Percentiles rank a stretch among this genome's conserved stretches.
These are phyloP conservation scores for Thamnophis sirtalis DNA, from an alignment of 2,113 vertebrate species.

Conservation along the genomic window DNA sequence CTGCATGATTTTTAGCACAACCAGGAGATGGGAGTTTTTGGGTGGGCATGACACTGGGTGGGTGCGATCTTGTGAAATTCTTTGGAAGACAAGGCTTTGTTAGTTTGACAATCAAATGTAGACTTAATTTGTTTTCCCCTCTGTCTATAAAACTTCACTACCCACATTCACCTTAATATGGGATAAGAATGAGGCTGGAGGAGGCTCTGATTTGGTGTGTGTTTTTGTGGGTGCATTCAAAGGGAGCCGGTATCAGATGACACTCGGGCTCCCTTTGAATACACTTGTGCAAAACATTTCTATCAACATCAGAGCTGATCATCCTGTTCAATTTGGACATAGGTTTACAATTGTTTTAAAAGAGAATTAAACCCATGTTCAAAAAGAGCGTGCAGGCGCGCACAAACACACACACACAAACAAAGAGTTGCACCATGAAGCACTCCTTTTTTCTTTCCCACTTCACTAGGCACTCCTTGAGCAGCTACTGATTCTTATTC, in stretches of 20 bases:
- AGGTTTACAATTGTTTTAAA: background rate
- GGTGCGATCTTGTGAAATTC: background rate
- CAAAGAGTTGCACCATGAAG: background rate
- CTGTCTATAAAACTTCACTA: background rate
- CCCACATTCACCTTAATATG: background rate
- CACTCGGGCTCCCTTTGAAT: background rate
- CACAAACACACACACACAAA: too few species aligned
- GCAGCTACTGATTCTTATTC: background rate
- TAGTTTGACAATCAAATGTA: background rate
- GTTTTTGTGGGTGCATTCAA: background rate
- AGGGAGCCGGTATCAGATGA: background rate
- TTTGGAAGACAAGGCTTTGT: background rate
- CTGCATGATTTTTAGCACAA: background rate
- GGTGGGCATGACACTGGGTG: background rate
- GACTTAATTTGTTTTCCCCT: background rate
- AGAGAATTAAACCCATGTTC: background rate
- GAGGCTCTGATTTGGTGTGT: background rate
- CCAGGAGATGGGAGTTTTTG: background rate
- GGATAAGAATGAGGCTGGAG: background rate
- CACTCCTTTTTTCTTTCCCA: background rate
- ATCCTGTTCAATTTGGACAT: background rate
- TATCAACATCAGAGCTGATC: background rate
- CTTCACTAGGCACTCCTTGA: background rate
- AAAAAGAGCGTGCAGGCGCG: too few species aligned
- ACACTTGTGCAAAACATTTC: background rate